Conservation (phyloP, 1,140 invertebrate genomes). For the Uloborus diversus region DNA sequence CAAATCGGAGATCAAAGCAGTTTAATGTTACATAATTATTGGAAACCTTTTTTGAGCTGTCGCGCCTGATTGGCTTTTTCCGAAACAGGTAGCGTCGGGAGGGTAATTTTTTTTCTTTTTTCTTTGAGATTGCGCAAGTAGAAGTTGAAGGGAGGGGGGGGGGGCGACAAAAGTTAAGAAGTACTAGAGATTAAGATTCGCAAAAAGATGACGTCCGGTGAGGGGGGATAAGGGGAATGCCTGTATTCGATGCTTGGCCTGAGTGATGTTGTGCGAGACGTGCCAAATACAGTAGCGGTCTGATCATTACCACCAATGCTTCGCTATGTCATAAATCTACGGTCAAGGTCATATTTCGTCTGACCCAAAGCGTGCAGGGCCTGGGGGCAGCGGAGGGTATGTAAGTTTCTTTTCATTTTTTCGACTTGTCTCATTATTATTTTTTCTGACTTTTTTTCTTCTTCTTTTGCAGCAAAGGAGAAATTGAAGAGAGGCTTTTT, state of each 20-base stretch:
- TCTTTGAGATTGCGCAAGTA: conserved; percentile 18
- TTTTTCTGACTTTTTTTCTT: too few species aligned
- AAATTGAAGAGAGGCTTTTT: conserved; percentile 11
- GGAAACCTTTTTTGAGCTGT: not conserved
- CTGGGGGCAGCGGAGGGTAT: not conserved
- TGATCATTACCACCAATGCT: conserved; percentile 51
- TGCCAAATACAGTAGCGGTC: conserved; percentile 53
- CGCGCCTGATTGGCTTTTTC: conserved; percentile 31
- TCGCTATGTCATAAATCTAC: conserved; percentile 46
- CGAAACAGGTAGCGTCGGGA: conserved; percentile 10
- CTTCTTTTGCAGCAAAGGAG: not conserved
- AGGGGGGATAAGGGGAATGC: not conserved
- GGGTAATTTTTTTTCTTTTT: too few species aligned
- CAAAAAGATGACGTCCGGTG: not conserved
- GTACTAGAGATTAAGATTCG: not conserved
- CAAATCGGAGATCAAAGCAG: conserved; percentile 10
- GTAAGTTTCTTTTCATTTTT: not conserved
- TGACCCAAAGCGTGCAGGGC: conserved; percentile 50
- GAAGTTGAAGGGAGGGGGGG: too few species aligned
- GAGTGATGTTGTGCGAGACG: conserved; percentile 48
- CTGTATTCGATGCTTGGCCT: not conserved
- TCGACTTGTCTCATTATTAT: conserved; percentile 44
- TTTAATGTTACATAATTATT: conserved; percentile 56
- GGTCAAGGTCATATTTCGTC: conserved; percentile 51
- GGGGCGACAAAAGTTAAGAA: not conserved